Base-by-base conservation (phyloP, 2,888 invertebrate genomes). In the Cordilura impudica region DNA sequence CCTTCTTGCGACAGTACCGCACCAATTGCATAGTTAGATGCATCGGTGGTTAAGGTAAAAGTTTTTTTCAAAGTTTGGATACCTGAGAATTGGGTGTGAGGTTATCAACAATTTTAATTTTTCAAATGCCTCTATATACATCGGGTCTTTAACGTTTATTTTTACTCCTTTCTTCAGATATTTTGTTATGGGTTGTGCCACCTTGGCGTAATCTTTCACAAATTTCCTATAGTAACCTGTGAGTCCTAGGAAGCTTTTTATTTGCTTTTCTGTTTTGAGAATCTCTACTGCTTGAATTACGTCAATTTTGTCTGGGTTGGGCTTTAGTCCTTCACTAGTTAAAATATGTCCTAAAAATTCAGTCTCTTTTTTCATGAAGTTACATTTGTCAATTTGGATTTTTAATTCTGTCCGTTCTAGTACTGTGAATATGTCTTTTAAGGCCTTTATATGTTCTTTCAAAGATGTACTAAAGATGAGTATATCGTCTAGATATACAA, bases 331-430 rank as follows among this genome's bases (percentile, higher is more conserved):
- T 6, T 60, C 60, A 1, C 5, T 26, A 8, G 63, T 72, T 21
- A 72, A 5, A 5, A 65, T 35, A n/a, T 53, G 61, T 0, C 53
- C 53, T 31, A 71, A 31, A 54, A 61, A 71, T 21, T 67, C n/a
- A 1, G 45, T 45, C 1, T 66, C 43, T 19, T 10, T 54, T n/a
- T 54, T 66, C 43, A 72, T 26, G 51, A 71, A 71, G 8, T 45
- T 53, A 14, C 45, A 61, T n/a, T 71, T 53, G 1, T 49, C 58
- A 1, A 61, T 43, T 23, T 72, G 63, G 2, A 61, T 39, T 45
- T 71, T 71, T 19, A 71, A 61, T n/a, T 71, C 61, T 12, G 3
- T 12, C 10, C 26, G n/a, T 21, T 45, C 19, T 4, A 71, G 7
- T 7, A 54, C 45, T 1, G 8, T 63, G 5, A 71, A 71, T 1